A percentile compares a stretch with the other conserved stretches of the same genome.
These are phyloP conservation scores for Lerema accius DNA, from an alignment of 1,140 invertebrate species.

Conservation along the genomic window DNA sequence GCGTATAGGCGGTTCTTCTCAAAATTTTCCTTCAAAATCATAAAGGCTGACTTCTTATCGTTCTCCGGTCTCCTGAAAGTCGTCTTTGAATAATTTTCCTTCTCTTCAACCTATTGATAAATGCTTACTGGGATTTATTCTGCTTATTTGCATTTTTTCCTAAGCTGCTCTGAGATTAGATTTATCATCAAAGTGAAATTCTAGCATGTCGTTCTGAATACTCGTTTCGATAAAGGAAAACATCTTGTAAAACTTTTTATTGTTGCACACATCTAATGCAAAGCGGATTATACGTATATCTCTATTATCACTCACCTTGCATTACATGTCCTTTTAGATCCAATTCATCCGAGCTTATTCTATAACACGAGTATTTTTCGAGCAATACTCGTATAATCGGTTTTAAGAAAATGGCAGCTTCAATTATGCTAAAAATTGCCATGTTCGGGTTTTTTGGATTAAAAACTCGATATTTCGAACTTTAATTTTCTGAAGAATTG, in stretches of 20 bases:
- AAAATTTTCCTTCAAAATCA: constrained; percentile 7
- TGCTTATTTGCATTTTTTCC: constrained; percentile 1
- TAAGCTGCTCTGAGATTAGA: constrained; percentile 2
- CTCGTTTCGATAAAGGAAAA: not conserved
- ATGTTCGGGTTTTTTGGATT: too few relatives aligned
- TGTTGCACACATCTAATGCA: too few relatives aligned
- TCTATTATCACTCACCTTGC: too few relatives aligned
- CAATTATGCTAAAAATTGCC: too few relatives aligned
- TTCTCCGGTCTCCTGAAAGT: not conserved
- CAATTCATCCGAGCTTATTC: too few relatives aligned
- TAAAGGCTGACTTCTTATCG: constrained; percentile 1
- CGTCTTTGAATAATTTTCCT: constrained; percentile 16
- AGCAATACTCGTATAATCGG: too few relatives aligned
- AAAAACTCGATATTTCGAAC: too few relatives aligned
- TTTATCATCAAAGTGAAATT: not conserved
- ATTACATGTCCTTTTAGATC: too few relatives aligned
- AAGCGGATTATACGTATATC: too few relatives aligned
- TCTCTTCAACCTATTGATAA: not conserved
- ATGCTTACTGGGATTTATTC: not conserved
- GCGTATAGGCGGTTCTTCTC: constrained; percentile 3
- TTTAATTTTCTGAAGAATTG: too few relatives aligned
- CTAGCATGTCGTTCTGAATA: not conserved
- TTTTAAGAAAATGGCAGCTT: too few relatives aligned
- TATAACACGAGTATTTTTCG: too few relatives aligned
- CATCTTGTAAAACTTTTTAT: not conserved